phyloP scores from a whole-genome alignment of 2,797 vertebrate species.

The Discoglossus pictus region DNA sequence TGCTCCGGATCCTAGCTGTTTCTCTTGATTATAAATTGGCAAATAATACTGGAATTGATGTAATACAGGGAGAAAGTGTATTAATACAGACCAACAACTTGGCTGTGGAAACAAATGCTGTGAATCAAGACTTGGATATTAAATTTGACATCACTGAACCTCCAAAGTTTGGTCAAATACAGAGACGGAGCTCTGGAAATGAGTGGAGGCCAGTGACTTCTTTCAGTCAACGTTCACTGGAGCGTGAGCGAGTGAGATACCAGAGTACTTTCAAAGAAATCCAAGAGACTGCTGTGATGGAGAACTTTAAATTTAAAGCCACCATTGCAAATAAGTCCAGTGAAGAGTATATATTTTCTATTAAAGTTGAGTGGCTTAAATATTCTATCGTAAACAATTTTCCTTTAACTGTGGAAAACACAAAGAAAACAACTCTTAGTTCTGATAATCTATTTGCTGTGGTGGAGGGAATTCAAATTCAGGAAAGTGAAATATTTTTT shows the following conservation, averaged over 20 bases:
- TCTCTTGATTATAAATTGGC: conserved; percentile 78
- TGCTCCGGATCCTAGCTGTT: conserved; percentile 81
- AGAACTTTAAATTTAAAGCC: conserved; percentile 85
- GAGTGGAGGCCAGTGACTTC: conserved; percentile 77
- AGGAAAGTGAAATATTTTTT: conserved; percentile 77
- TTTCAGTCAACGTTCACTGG: conserved; percentile 82
- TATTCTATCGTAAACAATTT: conserved; percentile 75
- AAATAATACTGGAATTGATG: conserved; percentile 76
- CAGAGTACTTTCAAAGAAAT: conserved; percentile 75
- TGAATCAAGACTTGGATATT: conserved; percentile 74
- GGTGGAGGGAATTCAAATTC: conserved; percentile 64
- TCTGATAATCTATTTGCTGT: conserved; percentile 73
- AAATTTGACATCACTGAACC: conserved; percentile 73
- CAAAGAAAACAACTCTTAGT: conserved; percentile 72
- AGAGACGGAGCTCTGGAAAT: conserved; percentile 73
- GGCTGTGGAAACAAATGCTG: conserved; percentile 77
- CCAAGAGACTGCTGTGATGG: conserved; percentile 72
- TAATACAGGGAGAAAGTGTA: conserved; percentile 73
- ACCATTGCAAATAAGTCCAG: conserved; percentile 71
- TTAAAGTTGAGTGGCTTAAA: conserved; percentile 80
- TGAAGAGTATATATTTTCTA: conserved; percentile 75
- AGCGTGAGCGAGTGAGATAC: conserved; percentile 75
- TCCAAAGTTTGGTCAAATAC: conserved; percentile 82
- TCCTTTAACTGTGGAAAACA: conserved; percentile 76
- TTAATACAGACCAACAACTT: conserved; percentile 76